phyloP scores from a whole-genome alignment of 2,113 vertebrate genomes.

The Ondatra zibethicus region DNA sequence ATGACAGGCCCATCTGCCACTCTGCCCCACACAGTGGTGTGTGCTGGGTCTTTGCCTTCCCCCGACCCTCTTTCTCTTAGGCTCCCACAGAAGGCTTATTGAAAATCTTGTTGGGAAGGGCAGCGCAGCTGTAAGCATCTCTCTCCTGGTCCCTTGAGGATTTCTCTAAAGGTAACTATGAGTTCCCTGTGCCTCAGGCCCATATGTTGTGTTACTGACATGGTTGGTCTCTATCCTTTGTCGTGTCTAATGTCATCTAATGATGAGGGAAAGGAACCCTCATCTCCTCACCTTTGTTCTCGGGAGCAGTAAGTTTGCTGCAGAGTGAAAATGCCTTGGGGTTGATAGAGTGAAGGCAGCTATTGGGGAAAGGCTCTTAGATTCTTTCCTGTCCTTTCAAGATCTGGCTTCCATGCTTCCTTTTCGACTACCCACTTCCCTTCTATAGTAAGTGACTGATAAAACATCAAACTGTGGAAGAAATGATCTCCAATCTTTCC shows the following conservation, averaged over 20 bases:
- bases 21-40: neutral
- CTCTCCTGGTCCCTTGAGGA: neutral
- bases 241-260: no score
- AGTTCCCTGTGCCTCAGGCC: neutral
- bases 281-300: neutral
- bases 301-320: neutral
- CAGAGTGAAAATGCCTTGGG: neutral
- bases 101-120: constrained; percentile 7
- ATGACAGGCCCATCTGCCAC: no score
- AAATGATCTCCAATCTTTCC: neutral
- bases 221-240: neutral
- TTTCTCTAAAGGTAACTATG: neutral
- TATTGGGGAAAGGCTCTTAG: neutral
- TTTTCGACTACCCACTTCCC: neutral
- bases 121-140: neutral
- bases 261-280: neutral
- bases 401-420: neutral
- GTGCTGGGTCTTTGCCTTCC: no score
- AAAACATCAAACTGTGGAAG: neutral
- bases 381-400: neutral
- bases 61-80: neutral
- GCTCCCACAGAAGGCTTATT: neutral
- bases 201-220: neutral
- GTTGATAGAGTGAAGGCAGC: neutral
- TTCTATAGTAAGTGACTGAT: neutral